Evolutionary conservation across 2,113 vertebrate genomes (phyloP), one percentile per base, ranked within the genome.

Genomic region (Paramisgurnus dabryanus): DNA sequence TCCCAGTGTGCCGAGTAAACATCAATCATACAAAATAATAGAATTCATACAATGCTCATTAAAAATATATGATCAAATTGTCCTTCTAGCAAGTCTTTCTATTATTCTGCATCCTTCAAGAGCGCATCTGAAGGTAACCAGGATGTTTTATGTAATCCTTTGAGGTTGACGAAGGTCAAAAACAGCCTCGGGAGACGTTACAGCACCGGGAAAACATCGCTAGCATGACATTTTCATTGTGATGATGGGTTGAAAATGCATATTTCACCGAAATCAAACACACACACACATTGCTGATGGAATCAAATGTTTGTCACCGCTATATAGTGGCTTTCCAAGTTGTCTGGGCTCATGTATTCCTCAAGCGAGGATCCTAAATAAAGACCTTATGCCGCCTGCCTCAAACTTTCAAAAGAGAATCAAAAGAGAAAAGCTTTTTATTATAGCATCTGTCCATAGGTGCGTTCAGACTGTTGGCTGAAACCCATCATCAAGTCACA

Each of bases 401-500:
- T 75, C 58, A 7, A 60, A 74, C 57, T 61, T 60, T 74, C 15
- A 39, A 6, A 55, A 41, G 39, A 58, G 27, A 41, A 17, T 0
- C 69, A 47, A 75, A 45, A 34, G 27, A 63, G 58, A 75, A 74
- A 63, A 5, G 7, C 57, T 75, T 73, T 53, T 47, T 61, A 75
- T 34, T 63, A 63, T 47, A 75, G 72, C 55, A 60, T 63, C 57
- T 75, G 72, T 47, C 40, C 72, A 63, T 63, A 75, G 57, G 22
- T 22, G 22, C 22, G 57, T 74, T 47, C n/a, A 74, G 7, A 61
- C 53, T 17, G 39, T 63, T 63, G 71, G 57, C 57, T 74, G 71
- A 61, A 22, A 74, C 71, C 71, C 71, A 74, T 74, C 71, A 74
- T 74, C 57, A 74, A 45, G 72, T 74, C 58, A 61, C 72, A 74